phyloP scores from a whole-genome alignment of 2,113 vertebrate species.

The Lontra canadensis region DNA sequence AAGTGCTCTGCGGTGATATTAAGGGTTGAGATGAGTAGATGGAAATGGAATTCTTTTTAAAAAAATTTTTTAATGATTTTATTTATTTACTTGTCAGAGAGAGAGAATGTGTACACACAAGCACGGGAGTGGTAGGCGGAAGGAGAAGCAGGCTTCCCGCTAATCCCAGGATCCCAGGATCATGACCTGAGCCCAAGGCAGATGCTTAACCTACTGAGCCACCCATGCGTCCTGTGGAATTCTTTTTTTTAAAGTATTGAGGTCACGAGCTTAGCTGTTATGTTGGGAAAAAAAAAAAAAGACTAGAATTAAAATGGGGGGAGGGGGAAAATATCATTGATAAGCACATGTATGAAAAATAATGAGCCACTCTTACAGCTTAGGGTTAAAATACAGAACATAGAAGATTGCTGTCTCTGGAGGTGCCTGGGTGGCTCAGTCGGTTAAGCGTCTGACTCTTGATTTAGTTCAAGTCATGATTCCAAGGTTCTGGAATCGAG shows the following conservation, averaged over 20 bases:
- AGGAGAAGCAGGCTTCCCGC: neutral
- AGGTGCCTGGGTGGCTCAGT: neutral
- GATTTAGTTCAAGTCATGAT: neutral
- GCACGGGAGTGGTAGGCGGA: no score
- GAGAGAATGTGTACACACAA: no score
- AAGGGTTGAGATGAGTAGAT: neutral
- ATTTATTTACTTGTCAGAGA: no score
- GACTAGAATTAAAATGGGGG: no score
- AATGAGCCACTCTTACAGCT: neutral
- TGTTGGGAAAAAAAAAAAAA: neutral
- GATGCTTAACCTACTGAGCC: no score
- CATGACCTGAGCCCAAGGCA: no score
- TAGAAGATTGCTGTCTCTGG: neutral
- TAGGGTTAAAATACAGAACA: neutral
- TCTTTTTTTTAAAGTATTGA: neutral
- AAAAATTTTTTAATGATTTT: no score
- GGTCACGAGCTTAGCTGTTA: neutral
- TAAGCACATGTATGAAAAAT: neutral
- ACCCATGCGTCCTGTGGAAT: neutral
- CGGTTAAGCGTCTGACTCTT: neutral
- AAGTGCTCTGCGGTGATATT: neutral
- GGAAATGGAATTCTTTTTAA: neutral
- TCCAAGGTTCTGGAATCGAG: neutral
- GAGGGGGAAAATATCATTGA: neutral
- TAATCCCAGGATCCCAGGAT: no score